phyloP scores from a whole-genome alignment of 2,113 vertebrate species.

The Hypocryptadius cinnamomeus region DNA sequence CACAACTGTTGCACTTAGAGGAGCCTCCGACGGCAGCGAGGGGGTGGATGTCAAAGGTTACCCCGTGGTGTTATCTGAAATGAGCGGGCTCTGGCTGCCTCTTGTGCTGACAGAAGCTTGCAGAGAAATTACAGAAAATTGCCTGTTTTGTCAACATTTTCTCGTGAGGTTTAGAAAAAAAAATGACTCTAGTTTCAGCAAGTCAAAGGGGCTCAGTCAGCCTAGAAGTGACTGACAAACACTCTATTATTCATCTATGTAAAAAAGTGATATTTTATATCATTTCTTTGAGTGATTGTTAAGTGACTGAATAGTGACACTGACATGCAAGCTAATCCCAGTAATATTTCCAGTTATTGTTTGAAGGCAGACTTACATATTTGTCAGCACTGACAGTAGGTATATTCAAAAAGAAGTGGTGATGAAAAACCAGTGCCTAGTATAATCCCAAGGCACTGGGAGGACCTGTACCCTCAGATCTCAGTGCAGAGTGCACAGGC shows the following conservation, averaged over 20 bases:
- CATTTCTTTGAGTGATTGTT: conserved; percentile 90
- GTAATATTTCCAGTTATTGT: conserved; percentile 54
- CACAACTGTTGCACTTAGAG: conserved; percentile 82
- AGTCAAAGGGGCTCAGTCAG: conserved; percentile 76
- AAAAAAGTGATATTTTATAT: conserved; percentile 88
- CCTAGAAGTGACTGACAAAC: conserved; percentile 86
- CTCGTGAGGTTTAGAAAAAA: conserved; percentile 83
- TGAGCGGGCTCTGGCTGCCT: conserved; percentile 79
- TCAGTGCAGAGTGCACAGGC: background rate
- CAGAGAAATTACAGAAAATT: conserved; percentile 90
- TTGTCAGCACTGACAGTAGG: background rate
- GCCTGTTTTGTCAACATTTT: conserved; percentile 95
- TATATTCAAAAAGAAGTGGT: background rate
- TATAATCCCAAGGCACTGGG: background rate
- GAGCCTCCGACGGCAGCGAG: conserved; percentile 62
- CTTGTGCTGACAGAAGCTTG: conserved; percentile 79
- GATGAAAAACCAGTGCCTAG: background rate
- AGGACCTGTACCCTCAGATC: background rate
- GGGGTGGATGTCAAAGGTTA: conserved; percentile 86
- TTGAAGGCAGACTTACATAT: background rate
- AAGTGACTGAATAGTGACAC: conserved; percentile 77
- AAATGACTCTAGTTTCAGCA: conserved; percentile 68
- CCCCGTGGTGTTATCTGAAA: conserved; percentile 76
- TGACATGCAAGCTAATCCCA: conserved; percentile 56
- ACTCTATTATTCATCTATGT: conserved; percentile 83